phyloP scores from a whole-genome alignment of 2,888 invertebrate species.

The Acanthosepion esculentum region DNA sequence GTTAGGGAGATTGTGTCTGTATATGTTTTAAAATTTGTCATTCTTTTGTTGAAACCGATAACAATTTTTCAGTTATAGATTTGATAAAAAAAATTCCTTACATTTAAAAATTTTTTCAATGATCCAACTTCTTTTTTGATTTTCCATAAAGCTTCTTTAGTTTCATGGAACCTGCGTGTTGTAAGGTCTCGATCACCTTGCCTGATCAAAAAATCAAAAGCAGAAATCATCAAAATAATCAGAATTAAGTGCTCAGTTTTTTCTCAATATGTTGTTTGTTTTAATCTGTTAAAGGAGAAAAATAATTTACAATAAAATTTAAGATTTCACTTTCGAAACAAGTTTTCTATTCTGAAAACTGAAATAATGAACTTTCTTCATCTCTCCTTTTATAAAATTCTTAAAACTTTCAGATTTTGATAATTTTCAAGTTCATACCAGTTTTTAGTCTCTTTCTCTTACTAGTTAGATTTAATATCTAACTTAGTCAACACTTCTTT shows the following conservation, averaged over 20 bases:
- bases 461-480: neutral
- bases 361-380: neutral
- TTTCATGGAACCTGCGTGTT: conserved; percentile 66
- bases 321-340: too few relatives aligned
- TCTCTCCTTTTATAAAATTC: neutral
- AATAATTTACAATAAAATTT: neutral
- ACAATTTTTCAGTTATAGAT: too few relatives aligned
- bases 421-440: too few relatives aligned
- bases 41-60: too few relatives aligned
- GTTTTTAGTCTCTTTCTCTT: too few relatives aligned
- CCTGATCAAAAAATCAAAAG: conserved; percentile 56
- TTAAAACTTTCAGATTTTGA: too few relatives aligned
- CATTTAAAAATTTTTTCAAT: conserved; percentile 53
- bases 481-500: too few relatives aligned
- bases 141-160: conserved; percentile 62
- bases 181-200: conserved; percentile 71
- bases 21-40: too few relatives aligned
- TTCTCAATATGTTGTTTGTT: neutral
- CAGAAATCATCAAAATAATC: too few relatives aligned
- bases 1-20: too few relatives aligned
- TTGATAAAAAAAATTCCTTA: neutral
- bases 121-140: conserved; percentile 60
- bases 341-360: neutral
- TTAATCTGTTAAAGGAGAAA: neutral
- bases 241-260: neutral